These are phyloP conservation scores for Frankliniella intonsa DNA, from an alignment of 2,888 invertebrate species.

Conservation along the genomic window DNA sequence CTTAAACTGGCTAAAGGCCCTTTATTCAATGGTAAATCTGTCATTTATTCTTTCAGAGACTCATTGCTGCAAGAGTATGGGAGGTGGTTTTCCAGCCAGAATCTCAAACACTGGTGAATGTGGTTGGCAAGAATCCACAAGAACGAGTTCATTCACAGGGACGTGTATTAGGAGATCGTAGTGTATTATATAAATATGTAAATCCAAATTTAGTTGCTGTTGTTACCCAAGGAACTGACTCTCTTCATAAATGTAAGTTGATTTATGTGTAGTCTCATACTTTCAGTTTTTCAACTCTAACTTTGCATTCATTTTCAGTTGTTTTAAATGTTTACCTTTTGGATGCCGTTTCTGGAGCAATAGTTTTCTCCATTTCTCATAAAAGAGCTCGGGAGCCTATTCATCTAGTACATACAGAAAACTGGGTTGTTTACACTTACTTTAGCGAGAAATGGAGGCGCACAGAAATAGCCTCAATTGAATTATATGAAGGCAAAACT, in stretches of 20 bases:
- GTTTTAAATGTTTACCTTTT: constrained; percentile 79
- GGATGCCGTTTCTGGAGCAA: constrained; percentile 85
- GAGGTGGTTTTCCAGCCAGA: constrained; percentile 61
- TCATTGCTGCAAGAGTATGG: constrained; percentile 68
- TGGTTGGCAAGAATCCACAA: constrained; percentile 59
- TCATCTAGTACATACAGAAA: constrained; percentile 90
- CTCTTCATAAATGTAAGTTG: constrained; percentile 64
- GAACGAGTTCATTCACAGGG: constrained; percentile 92
- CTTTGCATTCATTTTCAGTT: constrained; percentile 50
- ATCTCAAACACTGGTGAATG: constrained; percentile 55
- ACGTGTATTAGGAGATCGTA: constrained; percentile 87
- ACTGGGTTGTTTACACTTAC: constrained; percentile 92
- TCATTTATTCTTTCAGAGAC: constrained; percentile 47
- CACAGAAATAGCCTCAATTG: constrained; percentile 86
- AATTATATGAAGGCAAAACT: constrained; percentile 89
- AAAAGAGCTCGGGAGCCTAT: constrained; percentile 79
- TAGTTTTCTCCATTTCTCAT: constrained; percentile 80
- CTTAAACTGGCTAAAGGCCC: too few species aligned
- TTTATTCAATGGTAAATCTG: neutral
- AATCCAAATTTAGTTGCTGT: constrained; percentile 95
- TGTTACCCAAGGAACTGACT: constrained; percentile 70
- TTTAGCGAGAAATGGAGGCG: constrained; percentile 91
- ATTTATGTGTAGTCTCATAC: too few species aligned
- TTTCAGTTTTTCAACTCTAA: constrained; percentile 26
- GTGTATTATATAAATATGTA: constrained; percentile 96